Base-by-base conservation (phyloP, 2,113 vertebrate genomes). In the Pteropus alecto region DNA sequence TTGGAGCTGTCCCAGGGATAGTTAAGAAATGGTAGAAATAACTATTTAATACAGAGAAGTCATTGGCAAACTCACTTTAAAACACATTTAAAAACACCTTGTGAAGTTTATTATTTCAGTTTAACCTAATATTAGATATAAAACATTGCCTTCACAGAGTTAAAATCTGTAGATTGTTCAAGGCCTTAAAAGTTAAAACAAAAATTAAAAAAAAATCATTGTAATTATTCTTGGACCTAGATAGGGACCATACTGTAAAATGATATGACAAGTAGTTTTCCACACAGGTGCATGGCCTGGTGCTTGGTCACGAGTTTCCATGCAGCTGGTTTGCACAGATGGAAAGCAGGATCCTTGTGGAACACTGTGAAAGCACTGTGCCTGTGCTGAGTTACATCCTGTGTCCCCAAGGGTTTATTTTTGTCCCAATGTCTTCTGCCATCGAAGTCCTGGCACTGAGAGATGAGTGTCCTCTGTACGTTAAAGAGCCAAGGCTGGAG, bases 191-290 rank as follows among this genome's bases (percentile, higher is more conserved):
- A 83, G 51, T 51, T 51, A 90, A 92, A 78, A 86, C n/a, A 81
- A 81, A 33, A 19, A 61, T 48, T 46, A 46, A 92, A 78, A 86
- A 30, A 77, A 82, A n/a, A 15, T 56, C 30, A 48, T 6, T 18
- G 56, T 79, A 68, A 86, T 88, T 73, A 61, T 73, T 86, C 85
- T 51, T 86, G 16, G 14, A 46, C 48, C 26, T 48, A n/a, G 82
- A 41, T 9, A 68, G 35, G 54, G 54, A 28, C 30, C n/a, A 3
- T 10, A 7, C 56, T 79, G 4, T 79, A 93, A 38, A 54, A 19
- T 51, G 41, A 28, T 14, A 43, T 18, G 51, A 91, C 38, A 71
- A 28, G 84, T 67, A 60, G 35, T 38, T 84, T 60, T 68, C 18
- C 21, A 3, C 26, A 21, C 11, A n/a, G 41, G 46, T 15, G 6